Conservation (phyloP, 37 sponge, comb jelly and placozoan species). For the Beroe forskalii region DNA sequence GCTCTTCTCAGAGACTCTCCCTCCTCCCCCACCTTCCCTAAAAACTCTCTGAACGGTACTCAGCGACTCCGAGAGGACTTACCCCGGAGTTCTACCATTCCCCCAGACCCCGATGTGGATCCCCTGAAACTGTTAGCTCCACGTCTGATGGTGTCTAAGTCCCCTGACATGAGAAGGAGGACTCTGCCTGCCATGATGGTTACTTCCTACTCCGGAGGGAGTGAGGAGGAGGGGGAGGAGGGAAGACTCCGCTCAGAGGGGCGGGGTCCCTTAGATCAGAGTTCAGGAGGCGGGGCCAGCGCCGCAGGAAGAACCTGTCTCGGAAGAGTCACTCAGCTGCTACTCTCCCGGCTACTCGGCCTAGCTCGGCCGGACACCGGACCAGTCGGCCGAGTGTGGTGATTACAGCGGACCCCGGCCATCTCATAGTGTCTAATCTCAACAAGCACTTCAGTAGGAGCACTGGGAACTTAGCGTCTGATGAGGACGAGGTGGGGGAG, state of each 20-base stretch:
- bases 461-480: not conserved
- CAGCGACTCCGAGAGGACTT: not conserved
- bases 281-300: constrained; percentile 16
- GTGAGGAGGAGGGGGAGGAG: not conserved
- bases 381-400: not conserved
- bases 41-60: not conserved
- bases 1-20: not conserved
- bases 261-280: not conserved
- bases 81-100: not conserved
- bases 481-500: not conserved
- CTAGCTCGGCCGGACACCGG: not conserved
- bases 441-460: not conserved
- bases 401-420: not conserved
- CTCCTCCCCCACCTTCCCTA: not conserved
- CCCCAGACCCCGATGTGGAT: not conserved
- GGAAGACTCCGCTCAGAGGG: not conserved
- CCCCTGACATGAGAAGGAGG: not conserved
- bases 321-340: not conserved
- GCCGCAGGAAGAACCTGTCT: constrained; percentile 21
- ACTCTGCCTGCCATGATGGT: constrained; percentile 61
- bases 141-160: not conserved
- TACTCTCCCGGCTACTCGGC: not conserved
- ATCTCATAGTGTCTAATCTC: not conserved
- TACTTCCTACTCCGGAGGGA: constrained; percentile 11
- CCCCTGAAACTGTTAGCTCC: not conserved